phyloP scores from a whole-genome alignment of 2,888 invertebrate genomes.

The Cephus sareptanus region DNA sequence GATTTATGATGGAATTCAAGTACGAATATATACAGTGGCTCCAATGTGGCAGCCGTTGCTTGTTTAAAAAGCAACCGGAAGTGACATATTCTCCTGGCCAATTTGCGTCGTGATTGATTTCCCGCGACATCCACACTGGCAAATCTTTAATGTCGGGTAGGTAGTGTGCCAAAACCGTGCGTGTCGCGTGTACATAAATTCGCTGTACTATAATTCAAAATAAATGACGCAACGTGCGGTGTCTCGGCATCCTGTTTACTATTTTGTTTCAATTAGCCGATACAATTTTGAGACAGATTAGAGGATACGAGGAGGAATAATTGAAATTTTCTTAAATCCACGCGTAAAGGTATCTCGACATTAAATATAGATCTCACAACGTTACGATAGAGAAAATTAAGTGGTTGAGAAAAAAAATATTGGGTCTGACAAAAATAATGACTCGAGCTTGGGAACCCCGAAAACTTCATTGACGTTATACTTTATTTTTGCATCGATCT shows the following conservation, averaged over 20 bases:
- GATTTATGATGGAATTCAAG: not conserved
- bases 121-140: not conserved
- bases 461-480: not conserved
- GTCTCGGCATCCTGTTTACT: not conserved
- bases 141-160: not conserved
- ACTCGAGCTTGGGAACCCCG: not conserved
- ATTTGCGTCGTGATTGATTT: conserved; percentile 4
- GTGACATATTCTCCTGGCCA: not conserved
- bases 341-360: not conserved
- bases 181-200: not conserved
- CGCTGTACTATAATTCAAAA: not conserved
- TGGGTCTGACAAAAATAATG: not conserved
- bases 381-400: not conserved
- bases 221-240: not conserved
- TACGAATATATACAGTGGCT: not conserved
- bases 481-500: not conserved
- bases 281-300: not conserved
- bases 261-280: not conserved
- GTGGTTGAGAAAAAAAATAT: not conserved
- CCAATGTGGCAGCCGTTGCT: not conserved
- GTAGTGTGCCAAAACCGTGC: not conserved
- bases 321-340: not conserved
- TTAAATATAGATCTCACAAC: not conserved
- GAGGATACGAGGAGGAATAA: not conserved
- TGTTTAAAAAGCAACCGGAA: not conserved